phyloP scores from a whole-genome alignment of 2,113 vertebrate species.

The Odobenus rosmarus region DNA sequence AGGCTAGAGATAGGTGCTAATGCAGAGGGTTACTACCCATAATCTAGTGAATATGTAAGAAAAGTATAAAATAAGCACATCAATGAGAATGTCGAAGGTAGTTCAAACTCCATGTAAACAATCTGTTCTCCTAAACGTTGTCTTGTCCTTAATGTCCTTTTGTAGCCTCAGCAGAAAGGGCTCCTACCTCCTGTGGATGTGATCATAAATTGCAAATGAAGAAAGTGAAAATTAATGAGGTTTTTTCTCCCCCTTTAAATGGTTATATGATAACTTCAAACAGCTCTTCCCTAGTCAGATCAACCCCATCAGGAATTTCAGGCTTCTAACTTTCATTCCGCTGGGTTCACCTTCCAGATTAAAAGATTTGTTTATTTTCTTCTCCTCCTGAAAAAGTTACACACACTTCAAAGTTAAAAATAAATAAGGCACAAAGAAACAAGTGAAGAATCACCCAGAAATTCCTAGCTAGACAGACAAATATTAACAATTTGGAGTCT shows the following conservation, averaged over 20 bases:
- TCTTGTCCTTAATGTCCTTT: background rate
- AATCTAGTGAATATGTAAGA: background rate
- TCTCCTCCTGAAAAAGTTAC: slow-evolving; percentile 35
- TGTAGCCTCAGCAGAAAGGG: background rate
- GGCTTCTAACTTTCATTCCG: slow-evolving; percentile 20
- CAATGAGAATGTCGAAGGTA: background rate
- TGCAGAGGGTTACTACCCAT: background rate
- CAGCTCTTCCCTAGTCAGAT: background rate
- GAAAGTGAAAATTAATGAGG: slow-evolving; percentile 24
- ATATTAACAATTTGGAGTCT: slow-evolving; percentile 4
- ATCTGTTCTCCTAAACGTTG: background rate
- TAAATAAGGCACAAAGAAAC: background rate
- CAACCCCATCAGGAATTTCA: slow-evolving; percentile 27
- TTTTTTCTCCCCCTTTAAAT: slow-evolving; percentile 42
- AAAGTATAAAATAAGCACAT: background rate
- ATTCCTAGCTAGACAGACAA: slow-evolving; percentile 30
- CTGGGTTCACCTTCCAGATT: slow-evolving; percentile 28
- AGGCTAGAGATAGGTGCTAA: background rate
- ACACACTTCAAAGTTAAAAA: slow-evolving; percentile 33
- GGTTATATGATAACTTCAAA: slow-evolving; percentile 35
- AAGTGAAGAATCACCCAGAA: slow-evolving; percentile 34
- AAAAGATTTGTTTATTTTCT: slow-evolving; percentile 51
- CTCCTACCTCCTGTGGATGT: background rate
- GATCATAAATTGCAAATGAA: slow-evolving; percentile 56
- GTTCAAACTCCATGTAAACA: background rate